phyloP scores from a whole-genome alignment of 2,888 invertebrate species.

The Pheosia gnoma region DNA sequence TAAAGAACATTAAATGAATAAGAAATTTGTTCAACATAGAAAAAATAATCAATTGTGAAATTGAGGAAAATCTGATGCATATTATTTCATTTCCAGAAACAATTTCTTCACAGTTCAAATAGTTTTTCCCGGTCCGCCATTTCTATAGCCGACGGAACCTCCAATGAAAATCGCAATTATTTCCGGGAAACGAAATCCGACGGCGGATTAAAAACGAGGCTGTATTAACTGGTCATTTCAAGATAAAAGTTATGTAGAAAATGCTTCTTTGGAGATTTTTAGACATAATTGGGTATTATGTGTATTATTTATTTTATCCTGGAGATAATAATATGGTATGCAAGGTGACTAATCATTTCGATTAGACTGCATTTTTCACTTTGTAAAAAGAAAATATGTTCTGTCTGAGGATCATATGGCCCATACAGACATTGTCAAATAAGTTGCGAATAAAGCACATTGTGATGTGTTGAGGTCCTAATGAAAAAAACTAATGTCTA shows the following conservation, averaged over 20 bases:
- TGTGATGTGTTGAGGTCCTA: too few relatives aligned
- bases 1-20: too few relatives aligned
- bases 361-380: conserved; percentile 10
- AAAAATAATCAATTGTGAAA: conserved; percentile 5
- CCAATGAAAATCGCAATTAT: conserved; percentile 46
- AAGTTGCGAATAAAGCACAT: too few relatives aligned
- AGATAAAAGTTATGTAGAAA: conserved; percentile 32
- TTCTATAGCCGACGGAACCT: conserved; percentile 25
- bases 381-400: not conserved
- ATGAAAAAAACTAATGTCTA: too few relatives aligned
- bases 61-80: conserved; percentile 12
- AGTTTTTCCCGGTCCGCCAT: conserved; percentile 30
- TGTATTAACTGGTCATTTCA: conserved; percentile 57
- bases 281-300: conserved; percentile 14
- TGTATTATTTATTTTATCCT: not conserved
- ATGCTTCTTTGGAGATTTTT: conserved; percentile 22
- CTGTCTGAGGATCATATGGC: too few relatives aligned
- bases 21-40: not conserved
- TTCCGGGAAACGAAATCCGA: conserved; percentile 35
- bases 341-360: conserved; percentile 5
- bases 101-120: conserved; percentile 20
- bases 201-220: conserved; percentile 51
- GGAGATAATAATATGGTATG: not conserved
- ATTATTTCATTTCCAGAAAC: conserved; percentile 21
- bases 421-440: too few relatives aligned